phyloP scores from a whole-genome alignment of 2,113 vertebrate genomes.

The Cercocebus atys region DNA sequence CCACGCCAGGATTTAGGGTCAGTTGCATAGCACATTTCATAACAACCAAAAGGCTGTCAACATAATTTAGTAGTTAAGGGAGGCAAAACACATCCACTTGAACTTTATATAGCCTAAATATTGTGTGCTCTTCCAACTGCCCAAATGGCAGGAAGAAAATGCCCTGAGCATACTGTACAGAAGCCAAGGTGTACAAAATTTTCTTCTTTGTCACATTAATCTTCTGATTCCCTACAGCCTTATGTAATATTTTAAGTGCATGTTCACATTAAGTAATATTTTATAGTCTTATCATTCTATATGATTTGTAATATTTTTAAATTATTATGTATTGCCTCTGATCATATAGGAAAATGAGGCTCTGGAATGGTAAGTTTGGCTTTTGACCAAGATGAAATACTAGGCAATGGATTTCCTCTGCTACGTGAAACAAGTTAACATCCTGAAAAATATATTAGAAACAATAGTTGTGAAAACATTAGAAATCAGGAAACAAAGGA shows the following conservation, averaged over 20 bases:
- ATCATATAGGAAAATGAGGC: not conserved
- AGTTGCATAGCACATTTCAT: slow-evolving; percentile 42
- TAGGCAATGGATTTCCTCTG: not conserved
- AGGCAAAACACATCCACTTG: not conserved
- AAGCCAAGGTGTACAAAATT: not conserved
- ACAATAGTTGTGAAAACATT: not conserved
- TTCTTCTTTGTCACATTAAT: not conserved
- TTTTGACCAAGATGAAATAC: not conserved
- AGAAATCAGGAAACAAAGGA: not conserved
- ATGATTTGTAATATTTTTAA: not conserved
- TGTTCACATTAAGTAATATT: not conserved
- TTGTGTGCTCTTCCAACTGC: not conserved
- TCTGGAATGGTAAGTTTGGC: not conserved
- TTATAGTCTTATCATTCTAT: not conserved
- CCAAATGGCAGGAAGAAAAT: not conserved
- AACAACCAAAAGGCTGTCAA: slow-evolving; percentile 49
- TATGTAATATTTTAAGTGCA: not conserved
- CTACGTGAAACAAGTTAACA: not conserved
- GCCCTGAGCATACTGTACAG: not conserved
- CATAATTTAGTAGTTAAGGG: slow-evolving; percentile 23
- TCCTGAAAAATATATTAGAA: not conserved
- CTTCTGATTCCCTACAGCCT: not conserved
- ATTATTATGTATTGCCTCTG: not conserved
- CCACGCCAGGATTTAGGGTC: not conserved
- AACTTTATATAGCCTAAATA: slow-evolving; percentile 31